phyloP scores from a whole-genome alignment of 2,113 vertebrate species.

The Osmerus eperlanus region DNA sequence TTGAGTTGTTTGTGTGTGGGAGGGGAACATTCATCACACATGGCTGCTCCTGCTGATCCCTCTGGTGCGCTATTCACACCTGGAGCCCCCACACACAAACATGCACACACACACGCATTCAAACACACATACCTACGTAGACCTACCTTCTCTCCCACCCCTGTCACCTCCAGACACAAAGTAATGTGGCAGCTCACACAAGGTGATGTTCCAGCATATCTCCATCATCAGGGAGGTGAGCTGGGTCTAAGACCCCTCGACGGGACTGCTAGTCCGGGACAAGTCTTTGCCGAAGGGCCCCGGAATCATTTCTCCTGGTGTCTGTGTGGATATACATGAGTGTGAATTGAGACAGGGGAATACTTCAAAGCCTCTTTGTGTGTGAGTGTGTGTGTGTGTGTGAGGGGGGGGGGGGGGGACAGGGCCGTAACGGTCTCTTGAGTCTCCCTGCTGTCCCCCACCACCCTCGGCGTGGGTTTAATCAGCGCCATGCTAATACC shows the following conservation, averaged over 20 bases:
- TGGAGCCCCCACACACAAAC: neutral
- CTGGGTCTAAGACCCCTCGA: slow-evolving; percentile 16
- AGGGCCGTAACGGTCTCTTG: slow-evolving; percentile 55
- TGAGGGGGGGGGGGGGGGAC: no score
- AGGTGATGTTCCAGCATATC: slow-evolving; percentile 25
- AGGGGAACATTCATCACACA: neutral
- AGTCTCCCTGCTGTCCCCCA: slow-evolving; percentile 34
- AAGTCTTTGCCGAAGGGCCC: slow-evolving; percentile 16
- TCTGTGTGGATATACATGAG: no score
- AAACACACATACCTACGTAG: neutral
- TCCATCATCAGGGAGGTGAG: slow-evolving; percentile 22
- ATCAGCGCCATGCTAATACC: slow-evolving; percentile 56
- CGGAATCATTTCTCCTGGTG: no score
- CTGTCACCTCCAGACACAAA: slow-evolving; percentile 44
- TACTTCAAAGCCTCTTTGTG: slow-evolving; percentile 53
- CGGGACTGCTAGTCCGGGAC: slow-evolving; percentile 29
- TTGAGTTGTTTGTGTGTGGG: neutral
- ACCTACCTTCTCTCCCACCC: slow-evolving; percentile 25
- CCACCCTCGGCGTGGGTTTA: slow-evolving; percentile 48
- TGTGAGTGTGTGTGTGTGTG: no score
- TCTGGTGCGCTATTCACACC: neutral
- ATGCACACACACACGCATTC: neutral
- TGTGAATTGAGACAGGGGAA: slow-evolving; percentile 42
- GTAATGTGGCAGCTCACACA: slow-evolving; percentile 27
- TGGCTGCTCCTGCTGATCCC: neutral